Evolutionary conservation across 2,113 vertebrate species (phyloP).

Genomic region (Corvus hawaiiensis): DNA sequence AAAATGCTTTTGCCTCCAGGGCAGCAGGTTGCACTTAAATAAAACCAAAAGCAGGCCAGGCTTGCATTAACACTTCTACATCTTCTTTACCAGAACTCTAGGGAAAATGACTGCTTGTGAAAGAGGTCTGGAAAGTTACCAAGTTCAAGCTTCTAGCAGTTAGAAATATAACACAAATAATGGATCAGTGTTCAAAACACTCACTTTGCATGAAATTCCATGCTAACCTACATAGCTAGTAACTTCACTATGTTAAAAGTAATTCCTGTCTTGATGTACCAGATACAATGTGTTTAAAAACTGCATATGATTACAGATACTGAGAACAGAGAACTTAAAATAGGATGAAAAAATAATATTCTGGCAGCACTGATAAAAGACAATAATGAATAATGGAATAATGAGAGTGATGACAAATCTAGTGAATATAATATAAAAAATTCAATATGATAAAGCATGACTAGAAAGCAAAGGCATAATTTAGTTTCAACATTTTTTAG

Average conservation of each 20-base stretch:
- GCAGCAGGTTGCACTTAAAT: neutral
- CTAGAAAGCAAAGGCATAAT: neutral
- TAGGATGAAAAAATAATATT: neutral
- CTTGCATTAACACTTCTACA: neutral
- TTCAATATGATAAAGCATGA: neutral
- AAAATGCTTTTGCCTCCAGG: neutral
- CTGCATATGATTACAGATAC: neutral
- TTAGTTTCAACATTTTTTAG: neutral
- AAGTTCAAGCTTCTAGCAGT: neutral
- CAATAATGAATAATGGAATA: neutral
- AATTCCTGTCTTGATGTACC: neutral
- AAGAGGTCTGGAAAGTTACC: neutral
- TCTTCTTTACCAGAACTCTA: neutral
- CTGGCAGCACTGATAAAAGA: neutral
- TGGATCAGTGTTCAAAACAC: neutral
- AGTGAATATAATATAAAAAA: neutral
- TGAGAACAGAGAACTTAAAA: neutral
- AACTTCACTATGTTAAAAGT: neutral
- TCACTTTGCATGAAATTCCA: neutral
- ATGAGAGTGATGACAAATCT: neutral
- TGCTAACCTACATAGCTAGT: neutral
- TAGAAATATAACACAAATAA: neutral
- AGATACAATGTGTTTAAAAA: neutral
- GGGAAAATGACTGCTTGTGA: neutral
- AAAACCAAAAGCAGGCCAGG: neutral